phyloP scores from a whole-genome alignment of 2,797 vertebrate genomes.

The Catamblyrhynchus diadema region DNA sequence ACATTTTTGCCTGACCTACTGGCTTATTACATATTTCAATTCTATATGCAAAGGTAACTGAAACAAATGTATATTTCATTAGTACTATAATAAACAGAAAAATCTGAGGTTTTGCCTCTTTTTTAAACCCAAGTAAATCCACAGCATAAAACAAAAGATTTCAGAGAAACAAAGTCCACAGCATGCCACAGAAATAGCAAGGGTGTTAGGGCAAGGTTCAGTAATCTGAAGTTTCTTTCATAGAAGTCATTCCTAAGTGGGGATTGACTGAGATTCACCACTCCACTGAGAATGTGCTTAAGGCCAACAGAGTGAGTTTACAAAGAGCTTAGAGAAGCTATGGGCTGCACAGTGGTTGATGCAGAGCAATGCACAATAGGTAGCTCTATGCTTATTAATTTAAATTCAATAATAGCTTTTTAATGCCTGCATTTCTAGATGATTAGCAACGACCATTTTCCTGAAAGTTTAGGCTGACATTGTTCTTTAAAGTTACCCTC shows the following conservation, averaged over 20 bases:
- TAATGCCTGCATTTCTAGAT: background rate
- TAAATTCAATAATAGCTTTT: slow-evolving; percentile 9
- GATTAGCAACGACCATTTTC: background rate
- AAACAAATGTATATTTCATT: slow-evolving; percentile 46
- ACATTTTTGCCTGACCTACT: background rate
- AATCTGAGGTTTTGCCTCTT: background rate
- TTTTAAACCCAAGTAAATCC: background rate
- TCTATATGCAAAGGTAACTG: background rate
- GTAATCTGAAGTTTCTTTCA: background rate
- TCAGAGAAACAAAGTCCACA: background rate
- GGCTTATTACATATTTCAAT: slow-evolving; percentile 2
- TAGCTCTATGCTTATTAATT: background rate
- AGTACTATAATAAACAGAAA: slow-evolving; percentile 49
- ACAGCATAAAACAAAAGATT: background rate
- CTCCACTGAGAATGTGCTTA: background rate
- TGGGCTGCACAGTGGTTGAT: background rate
- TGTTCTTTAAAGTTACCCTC: background rate
- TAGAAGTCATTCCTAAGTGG: background rate
- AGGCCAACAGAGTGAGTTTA: background rate
- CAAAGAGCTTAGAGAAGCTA: background rate
- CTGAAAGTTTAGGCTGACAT: background rate
- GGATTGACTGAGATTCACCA: background rate
- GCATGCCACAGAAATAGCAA: background rate
- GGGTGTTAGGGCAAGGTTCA: background rate
- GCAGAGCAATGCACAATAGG: background rate